Percentiles rank a stretch among this genome's conserved stretches.
phyloP scores from a whole-genome alignment of 2,113 vertebrate genomes.

The Meles meles region DNA sequence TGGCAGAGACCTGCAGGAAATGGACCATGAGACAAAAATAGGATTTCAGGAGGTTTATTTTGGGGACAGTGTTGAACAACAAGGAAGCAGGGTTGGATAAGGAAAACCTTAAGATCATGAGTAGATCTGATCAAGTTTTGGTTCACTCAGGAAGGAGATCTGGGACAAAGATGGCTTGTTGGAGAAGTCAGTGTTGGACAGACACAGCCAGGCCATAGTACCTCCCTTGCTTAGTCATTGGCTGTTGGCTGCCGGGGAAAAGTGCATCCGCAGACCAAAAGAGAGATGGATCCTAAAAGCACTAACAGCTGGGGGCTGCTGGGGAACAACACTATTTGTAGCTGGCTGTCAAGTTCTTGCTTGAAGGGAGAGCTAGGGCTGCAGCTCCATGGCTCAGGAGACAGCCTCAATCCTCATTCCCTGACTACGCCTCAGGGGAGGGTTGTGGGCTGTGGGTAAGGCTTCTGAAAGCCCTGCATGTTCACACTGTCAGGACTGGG shows the following conservation, averaged over 20 bases:
- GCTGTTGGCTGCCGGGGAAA: background rate
- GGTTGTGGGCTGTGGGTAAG: background rate
- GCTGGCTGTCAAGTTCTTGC: background rate
- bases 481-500: background rate
- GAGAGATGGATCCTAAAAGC: background rate
- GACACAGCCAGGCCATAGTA: background rate
- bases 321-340: too few relatives aligned
- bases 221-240: background rate
- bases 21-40: background rate
- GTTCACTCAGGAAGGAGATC: background rate
- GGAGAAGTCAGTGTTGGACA: background rate
- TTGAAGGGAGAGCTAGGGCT: background rate
- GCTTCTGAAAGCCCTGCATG: background rate
- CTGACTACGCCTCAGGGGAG: too few relatives aligned
- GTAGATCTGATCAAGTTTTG: background rate
- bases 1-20: background rate
- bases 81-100: background rate
- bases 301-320: too few relatives aligned
- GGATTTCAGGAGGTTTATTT: background rate
- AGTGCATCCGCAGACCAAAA: background rate
- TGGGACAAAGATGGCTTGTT: background rate
- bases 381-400: background rate
- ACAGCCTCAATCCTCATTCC: background rate
- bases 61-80: background rate
- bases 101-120: background rate